Base-by-base conservation (phyloP, 2,113 vertebrate species). In the Fregetta grallaria region DNA sequence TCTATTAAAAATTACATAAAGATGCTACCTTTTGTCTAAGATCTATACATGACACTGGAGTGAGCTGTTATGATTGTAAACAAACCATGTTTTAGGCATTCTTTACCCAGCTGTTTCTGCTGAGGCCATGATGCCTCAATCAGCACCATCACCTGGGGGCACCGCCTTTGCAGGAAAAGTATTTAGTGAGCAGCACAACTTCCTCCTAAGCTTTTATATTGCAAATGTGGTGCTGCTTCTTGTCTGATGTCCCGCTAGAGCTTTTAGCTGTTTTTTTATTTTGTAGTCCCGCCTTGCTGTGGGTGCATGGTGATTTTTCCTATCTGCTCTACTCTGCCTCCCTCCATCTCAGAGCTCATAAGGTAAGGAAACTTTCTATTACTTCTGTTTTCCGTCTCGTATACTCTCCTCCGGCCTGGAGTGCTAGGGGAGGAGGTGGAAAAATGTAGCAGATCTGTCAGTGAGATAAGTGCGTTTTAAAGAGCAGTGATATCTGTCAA, bases 171-270 rank as follows among this genome's bases (percentile, higher is more conserved):
- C 25, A 52, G 27, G 44, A 3, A 2, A 11, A 3, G 27, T 59
- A 91, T 89, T 91, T 91, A 74, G 29, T 36, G 61, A 55, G 83
- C 55, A 58, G 32, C 45, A 45, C 53, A 52, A 34, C 0, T 0
- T 0, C 0, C 0, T 8, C 0, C 0, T 0, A 0, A 0, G 0
- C 0, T 45, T 52, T n/a, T 19, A 17, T 18, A 0, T 15, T 49
- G n/a, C 0, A 4, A 30, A 2, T 16, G 7, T 0, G 1, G 36
- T 13, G 14, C 5, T 42, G 29, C 3, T 62, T 17, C 3, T 30
- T 8, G 8, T 4, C 2, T 3, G 5, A 0, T 14, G 7, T 36
- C 6, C n/a, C 0, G 2, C 3, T 34, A 3, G 18, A 49, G 11
- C 16, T 61, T 85, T 30, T 34, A 36, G 44, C 11, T 34, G 3